These are phyloP conservation scores for Molanna angustata DNA, from an alignment of 2,888 invertebrate species.

Conservation along the genomic window DNA sequence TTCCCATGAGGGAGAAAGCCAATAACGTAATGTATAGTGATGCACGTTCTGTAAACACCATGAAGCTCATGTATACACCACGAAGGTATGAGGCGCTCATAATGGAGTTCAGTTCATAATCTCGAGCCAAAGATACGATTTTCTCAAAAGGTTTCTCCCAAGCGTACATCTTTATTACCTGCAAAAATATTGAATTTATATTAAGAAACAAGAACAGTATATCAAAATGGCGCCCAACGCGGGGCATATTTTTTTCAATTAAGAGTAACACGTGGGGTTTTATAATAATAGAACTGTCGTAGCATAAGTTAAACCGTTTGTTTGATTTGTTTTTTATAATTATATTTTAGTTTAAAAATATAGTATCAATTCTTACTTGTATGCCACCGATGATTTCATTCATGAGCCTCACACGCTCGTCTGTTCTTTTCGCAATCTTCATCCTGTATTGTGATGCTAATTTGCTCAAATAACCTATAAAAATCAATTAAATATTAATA, in stretches of 20 bases:
- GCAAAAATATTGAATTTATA: slow-evolving; percentile 41
- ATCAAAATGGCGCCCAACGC: too few relatives aligned
- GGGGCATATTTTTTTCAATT: too few relatives aligned
- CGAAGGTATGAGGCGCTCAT: slow-evolving; percentile 49
- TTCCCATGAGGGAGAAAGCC: slow-evolving; percentile 60
- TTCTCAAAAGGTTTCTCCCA: slow-evolving; percentile 79
- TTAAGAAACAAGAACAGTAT: too few relatives aligned
- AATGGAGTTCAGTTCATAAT: slow-evolving; percentile 51
- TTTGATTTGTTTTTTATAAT: too few relatives aligned
- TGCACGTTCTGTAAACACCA: slow-evolving; percentile 71
- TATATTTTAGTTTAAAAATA: slow-evolving; percentile 14
- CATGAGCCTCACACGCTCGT: slow-evolving; percentile 80
- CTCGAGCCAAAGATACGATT: slow-evolving; percentile 63
- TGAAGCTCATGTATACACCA: slow-evolving; percentile 53
- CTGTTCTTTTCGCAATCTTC: slow-evolving; percentile 72
- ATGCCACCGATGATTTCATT: slow-evolving; percentile 87
- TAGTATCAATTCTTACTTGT: slow-evolving; percentile 52
- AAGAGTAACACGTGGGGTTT: too few relatives aligned
- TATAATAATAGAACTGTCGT: too few relatives aligned
- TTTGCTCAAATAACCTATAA: slow-evolving; percentile 51
- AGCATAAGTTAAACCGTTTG: too few relatives aligned
- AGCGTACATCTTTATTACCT: slow-evolving; percentile 85
- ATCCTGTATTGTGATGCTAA: slow-evolving; percentile 49
- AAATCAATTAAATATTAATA: not conserved
- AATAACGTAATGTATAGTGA: slow-evolving; percentile 70